Base-by-base conservation (phyloP, 2,113 vertebrate genomes). In the Apistogramma diplotaenia region DNA sequence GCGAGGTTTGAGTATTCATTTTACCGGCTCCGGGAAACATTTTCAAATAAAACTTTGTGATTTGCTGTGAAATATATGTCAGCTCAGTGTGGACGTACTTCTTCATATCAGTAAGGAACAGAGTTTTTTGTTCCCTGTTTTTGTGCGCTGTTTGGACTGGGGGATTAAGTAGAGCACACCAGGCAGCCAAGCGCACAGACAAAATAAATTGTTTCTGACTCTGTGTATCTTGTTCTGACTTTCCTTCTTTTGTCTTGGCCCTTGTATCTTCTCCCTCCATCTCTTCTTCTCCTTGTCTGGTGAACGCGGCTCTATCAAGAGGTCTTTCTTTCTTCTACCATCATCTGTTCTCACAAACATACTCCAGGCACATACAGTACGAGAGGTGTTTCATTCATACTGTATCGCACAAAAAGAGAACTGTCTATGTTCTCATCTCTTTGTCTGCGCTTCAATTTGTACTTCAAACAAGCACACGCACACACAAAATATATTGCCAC, bases 111-210 rank as follows among this genome's bases (percentile, higher is more conserved):
- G 40, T 54, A 71, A 56, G 56, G 72, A 85, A 13, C 21, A 74
- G 55, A 59, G 61, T 12, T 72, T 73, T 65, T 74, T 62, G n/a
- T 40, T 27, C 11, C 7, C 9, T 40, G 46, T 70, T 31, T 70
- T 51, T 59, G 33, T 74, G 84, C 85, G 53, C 25, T 87, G 81
- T 91, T 91, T 90, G 78, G 85, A 85, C 80, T 75, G 49, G 27
- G 27, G 65, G 73, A 79, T 81, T 84, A 89, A 93, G 62, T 87
- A 75, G 91, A 92, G 91, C 86, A 89, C 85, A 90, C 82, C 77
- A 88, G 57, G 71, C 79, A 85, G 67, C 78, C 82, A 83, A 72
- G 87, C 83, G 84, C 74, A 75, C 27, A 93, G 62, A 89, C 89
- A 78, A 89, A 90, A 91, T 84, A 90, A 79, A 93, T 79, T 81